Conservation (phyloP, 92 coral and sea anemone genomes). For the Diadumene lineata region DNA sequence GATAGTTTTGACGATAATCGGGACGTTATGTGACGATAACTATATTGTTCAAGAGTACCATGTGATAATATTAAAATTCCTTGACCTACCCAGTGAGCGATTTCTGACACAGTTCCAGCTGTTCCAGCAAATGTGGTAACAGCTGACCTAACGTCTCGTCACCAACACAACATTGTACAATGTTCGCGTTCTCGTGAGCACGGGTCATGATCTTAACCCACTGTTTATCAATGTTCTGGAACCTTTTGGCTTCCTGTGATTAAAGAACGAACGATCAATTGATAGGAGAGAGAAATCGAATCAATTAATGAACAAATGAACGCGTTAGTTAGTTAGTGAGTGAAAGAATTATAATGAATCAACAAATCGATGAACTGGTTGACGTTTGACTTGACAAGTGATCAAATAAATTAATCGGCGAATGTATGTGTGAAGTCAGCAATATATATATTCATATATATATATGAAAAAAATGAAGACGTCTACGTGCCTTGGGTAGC, state of each 20-base stretch:
- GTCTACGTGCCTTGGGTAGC: conserved; percentile 65
- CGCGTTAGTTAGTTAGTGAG: not conserved
- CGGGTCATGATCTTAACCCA: conserved; percentile 95
- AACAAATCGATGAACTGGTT: not conserved
- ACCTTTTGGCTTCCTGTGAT: conserved; percentile 83
- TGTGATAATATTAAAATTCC: not conserved
- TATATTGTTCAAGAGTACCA: not conserved
- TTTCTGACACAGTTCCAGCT: conserved; percentile 83
- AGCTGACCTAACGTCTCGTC: conserved; percentile 88
- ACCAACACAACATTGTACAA: conserved; percentile 84
- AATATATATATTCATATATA: too few relatives aligned
- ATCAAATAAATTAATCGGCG: not conserved
- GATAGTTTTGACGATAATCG: not conserved
- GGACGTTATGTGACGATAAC: not conserved
- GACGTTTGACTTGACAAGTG: not conserved
- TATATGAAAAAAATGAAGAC: not conserved
- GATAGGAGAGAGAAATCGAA: too few relatives aligned
- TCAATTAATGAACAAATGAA: not conserved
- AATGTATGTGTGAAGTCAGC: not conserved
- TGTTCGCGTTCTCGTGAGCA: conserved; percentile 81
- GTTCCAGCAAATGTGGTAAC: conserved; percentile 81
- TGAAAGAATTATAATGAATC: not conserved
- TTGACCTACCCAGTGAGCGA: conserved; percentile 76
- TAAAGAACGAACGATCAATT: not conserved
- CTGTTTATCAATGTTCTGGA: conserved; percentile 82